Conservation (phyloP, 53 echinoderm and acorn worm species). For the Pentamera pediparva region DNA sequence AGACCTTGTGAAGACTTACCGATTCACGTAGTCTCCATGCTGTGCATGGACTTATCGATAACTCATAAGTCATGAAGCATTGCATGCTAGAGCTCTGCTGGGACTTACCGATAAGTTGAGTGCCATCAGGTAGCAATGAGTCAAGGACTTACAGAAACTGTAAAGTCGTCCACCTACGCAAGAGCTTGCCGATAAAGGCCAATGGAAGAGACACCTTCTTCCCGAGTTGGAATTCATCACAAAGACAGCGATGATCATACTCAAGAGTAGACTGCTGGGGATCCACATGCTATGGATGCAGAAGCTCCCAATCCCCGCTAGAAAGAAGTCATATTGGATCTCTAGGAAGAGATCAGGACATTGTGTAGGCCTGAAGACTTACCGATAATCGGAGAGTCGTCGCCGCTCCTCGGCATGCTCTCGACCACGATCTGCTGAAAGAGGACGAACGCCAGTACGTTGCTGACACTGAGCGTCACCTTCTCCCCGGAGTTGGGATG, state of each 20-base stretch:
- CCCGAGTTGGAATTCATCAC: slow-evolving; percentile 57
- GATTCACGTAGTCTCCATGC: too few species aligned
- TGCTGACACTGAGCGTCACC: slow-evolving; percentile 56
- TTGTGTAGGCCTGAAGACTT: too few species aligned
- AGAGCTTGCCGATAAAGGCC: slow-evolving; percentile 46
- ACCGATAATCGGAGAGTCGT: slow-evolving; percentile 13
- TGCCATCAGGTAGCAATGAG: slow-evolving; percentile 30
- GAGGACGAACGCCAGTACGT: slow-evolving; percentile 48
- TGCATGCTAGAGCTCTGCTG: too few species aligned
- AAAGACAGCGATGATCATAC: slow-evolving; percentile 47
- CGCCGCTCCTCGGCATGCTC: slow-evolving; percentile 37
- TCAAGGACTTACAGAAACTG: slow-evolving; percentile 53
- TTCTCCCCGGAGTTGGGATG: slow-evolving; percentile 67
- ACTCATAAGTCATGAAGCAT: too few species aligned
- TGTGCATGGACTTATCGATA: too few species aligned
- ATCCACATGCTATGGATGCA: slow-evolving; percentile 53
- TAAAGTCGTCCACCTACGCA: slow-evolving; percentile 48
- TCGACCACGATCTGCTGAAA: slow-evolving; percentile 57
- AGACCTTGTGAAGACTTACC: too few species aligned
- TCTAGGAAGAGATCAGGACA: slow-evolving; percentile 35
- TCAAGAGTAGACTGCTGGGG: slow-evolving; percentile 42
- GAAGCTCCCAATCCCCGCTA: slow-evolving; percentile 37
- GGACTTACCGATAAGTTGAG: slow-evolving; percentile 5
- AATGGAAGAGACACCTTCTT: slow-evolving; percentile 66
- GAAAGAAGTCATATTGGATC: slow-evolving; percentile 21